Conservation (phyloP, 1,140 invertebrate species). For the Monochamus saltuarius region DNA sequence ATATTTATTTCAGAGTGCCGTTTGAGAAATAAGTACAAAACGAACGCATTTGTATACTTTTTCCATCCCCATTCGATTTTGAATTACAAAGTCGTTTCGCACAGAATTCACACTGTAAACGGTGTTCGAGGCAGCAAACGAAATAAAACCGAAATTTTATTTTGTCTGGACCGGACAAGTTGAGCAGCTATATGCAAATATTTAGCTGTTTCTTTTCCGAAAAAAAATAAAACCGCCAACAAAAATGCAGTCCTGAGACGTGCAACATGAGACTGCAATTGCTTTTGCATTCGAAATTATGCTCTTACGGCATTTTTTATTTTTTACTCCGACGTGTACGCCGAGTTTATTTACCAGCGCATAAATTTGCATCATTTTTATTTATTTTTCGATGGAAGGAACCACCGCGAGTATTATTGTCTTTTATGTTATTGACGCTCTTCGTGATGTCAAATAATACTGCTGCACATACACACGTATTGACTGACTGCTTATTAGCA, state of each 20-base stretch:
- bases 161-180: constrained; percentile 38
- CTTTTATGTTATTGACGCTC: constrained; percentile 18
- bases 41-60: no score
- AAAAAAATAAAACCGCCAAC: constrained; percentile 24
- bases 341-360: constrained; percentile 14
- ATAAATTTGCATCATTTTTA: constrained; percentile 18
- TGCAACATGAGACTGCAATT: constrained; percentile 35
- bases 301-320: constrained; percentile 16
- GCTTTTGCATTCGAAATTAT: constrained; percentile 27
- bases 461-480: neutral
- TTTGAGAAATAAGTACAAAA: no score
- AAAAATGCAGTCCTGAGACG: constrained; percentile 21
- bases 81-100: no score
- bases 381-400: constrained; percentile 13
- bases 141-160: constrained; percentile 38
- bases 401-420: constrained; percentile 11
- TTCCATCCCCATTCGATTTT: no score
- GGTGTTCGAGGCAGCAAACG: constrained; percentile 4
- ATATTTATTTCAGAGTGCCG: no score
- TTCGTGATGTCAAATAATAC: constrained; percentile 6
- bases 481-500: constrained; percentile 15
- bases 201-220: constrained; percentile 21
- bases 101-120: no score
- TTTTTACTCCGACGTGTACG: constrained; percentile 14
- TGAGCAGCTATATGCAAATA: constrained; percentile 36